phyloP scores from a whole-genome alignment of 2,888 invertebrate species.

The Spisula subtruncata region DNA sequence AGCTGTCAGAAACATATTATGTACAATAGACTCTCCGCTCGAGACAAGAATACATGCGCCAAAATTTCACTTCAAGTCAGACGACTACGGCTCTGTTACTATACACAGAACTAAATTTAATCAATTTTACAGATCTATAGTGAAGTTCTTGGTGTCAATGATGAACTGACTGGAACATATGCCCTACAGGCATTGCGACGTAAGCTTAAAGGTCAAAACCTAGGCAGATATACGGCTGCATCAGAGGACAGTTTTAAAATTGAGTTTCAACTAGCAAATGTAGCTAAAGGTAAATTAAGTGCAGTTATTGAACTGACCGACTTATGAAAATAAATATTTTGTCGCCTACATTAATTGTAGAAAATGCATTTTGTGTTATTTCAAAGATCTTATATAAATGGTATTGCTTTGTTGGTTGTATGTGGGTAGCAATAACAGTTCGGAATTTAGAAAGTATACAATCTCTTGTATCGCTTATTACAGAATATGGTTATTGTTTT shows the following conservation, averaged over 20 bases:
- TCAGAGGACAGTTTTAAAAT: background rate
- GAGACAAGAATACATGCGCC: slow-evolving; percentile 13
- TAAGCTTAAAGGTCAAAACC: slow-evolving; percentile 12
- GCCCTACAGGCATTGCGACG: background rate
- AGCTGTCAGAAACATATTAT: slow-evolving; percentile 13
- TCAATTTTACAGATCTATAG: slow-evolving; percentile 34
- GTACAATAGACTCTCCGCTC: background rate
- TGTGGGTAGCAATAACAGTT: no score
- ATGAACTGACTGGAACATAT: background rate
- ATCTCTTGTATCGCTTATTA: no score
- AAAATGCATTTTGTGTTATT: no score
- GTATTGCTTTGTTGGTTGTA: no score
- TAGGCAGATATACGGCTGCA: background rate
- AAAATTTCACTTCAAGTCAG: background rate
- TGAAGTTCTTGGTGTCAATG: slow-evolving; percentile 27
- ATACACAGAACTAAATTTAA: background rate
- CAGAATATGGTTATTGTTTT: no score
- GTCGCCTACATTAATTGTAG: no score
- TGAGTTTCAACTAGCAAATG: slow-evolving; percentile 15
- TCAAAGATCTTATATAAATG: no score
- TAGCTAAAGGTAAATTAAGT: background rate
- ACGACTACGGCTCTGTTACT: background rate
- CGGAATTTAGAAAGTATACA: no score
- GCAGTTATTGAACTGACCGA: no score
- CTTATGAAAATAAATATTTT: no score